phyloP scores from a whole-genome alignment of 2,797 vertebrate species.

The Pipistrellus pipistrellus region DNA sequence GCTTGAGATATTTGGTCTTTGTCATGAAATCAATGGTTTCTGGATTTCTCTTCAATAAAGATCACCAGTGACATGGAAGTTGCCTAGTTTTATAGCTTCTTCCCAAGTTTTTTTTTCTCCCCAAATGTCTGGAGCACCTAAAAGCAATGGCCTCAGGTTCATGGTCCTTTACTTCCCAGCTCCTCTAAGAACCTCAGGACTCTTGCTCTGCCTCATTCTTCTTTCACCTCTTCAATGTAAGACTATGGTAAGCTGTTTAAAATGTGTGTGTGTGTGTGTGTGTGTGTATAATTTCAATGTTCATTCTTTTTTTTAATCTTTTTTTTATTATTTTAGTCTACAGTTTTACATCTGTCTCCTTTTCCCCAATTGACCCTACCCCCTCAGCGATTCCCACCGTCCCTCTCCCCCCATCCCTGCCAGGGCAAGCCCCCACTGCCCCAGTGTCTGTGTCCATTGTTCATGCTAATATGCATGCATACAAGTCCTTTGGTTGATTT shows the following conservation, averaged over 20 bases:
- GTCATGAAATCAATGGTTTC: not conserved
- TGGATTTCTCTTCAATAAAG: conserved; percentile 10
- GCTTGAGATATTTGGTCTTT: not conserved
- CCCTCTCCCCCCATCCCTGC: no score
- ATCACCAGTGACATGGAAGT: not conserved
- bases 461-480: no score
- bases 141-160: not conserved
- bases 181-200: not conserved
- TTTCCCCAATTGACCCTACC: no score
- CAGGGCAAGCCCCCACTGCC: no score
- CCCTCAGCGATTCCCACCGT: no score
- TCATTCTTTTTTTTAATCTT: not conserved
- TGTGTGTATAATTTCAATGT: not conserved
- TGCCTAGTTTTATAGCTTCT: not conserved
- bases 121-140: not conserved
- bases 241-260: not conserved
- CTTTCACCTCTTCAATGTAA: not conserved
- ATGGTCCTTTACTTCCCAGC: not conserved
- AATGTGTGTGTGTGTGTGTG: not conserved
- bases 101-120: not conserved
- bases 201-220: not conserved
- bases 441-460: no score
- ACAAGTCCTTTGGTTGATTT: no score
- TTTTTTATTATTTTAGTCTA: no score
- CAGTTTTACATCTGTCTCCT: no score